Percentiles rank a stretch among this genome's conserved stretches.
These are phyloP conservation scores for Rafetus swinhoei DNA, from an alignment of 2,113 vertebrate genomes.

Conservation along the genomic window DNA sequence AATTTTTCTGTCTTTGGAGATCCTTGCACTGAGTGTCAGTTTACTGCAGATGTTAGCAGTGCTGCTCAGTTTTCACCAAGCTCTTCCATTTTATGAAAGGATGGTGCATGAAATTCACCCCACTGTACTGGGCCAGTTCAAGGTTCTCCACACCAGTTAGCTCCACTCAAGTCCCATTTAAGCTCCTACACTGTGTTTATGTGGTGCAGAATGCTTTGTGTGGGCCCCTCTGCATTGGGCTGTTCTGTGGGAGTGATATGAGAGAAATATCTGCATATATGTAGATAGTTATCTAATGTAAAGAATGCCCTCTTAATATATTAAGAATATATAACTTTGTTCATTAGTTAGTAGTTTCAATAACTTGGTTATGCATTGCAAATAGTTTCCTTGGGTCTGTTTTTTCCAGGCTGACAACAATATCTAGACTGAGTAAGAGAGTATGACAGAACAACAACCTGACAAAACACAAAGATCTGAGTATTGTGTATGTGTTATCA, in stretches of 20 bases:
- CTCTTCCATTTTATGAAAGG: background rate
- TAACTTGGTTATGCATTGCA: background rate
- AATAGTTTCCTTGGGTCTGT: background rate
- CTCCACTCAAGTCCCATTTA: background rate
- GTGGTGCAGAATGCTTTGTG: background rate
- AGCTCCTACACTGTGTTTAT: background rate
- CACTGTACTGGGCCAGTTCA: background rate
- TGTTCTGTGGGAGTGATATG: background rate
- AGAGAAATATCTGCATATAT: background rate
- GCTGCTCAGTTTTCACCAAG: background rate
- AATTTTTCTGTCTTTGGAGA: background rate
- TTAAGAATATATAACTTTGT: background rate
- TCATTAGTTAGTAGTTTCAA: background rate
- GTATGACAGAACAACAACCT: no score
- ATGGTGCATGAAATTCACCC: background rate
- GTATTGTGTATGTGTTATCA: no score
- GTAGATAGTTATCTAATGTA: background rate
- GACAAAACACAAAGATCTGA: no score
- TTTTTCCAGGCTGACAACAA: background rate
- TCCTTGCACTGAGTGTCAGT: fast-evolving
- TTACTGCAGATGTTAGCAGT: background rate
- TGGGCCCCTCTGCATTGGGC: background rate
- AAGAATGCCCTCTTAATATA: background rate
- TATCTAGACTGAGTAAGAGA: no score
- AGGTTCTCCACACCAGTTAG: background rate